Base-by-base conservation (phyloP, 2,113 vertebrate species). In the Amblyopsis rosae region DNA sequence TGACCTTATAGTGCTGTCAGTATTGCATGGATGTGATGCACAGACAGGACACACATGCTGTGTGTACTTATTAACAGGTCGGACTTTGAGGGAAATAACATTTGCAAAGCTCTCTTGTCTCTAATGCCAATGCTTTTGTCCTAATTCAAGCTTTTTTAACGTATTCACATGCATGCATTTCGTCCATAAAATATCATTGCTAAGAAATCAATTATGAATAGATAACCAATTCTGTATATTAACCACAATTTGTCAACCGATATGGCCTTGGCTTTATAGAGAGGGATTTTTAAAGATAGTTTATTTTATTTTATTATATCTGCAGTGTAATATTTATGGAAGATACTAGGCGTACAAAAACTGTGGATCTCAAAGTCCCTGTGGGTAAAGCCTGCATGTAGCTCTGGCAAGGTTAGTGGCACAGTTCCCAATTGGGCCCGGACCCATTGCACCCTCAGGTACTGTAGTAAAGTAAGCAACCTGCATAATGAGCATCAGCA, bases 31-130 rank as follows among this genome's bases (percentile, higher is more conserved):
- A 60, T 56, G 49, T 61, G 8, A 67, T 46, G 32, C 48, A 6
- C 46, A 12, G 13, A 63, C 48, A 12, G 26, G 54, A 67, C 65
- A 65, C 35, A 50, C 54, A 35, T 69, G 75, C 26, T 26, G 26
- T 26, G 26, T 26, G 3, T 26, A 26, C 26, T 26, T 26, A 26
- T 26, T 26, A 26, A 26, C 1, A 26, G 26, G 26, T 26, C 3
- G 35, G 35, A 41, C 5, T 41, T 41, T 41, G 35, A 41, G 35
- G 7, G 7, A 7, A 60, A 8, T 49, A 13, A 15, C 10, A 11
- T 50, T 50, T 50, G 49, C 49, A 50, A 50, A 13, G 13, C 11
- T 13, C 12, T 12, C 26, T 26, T 26, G 26, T 26, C 26, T 26
- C 49, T 50, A 50, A 50, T 50, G 11, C 49, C 10, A 13, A 4